Evolutionary conservation across 2,797 vertebrate species (phyloP).

Genomic region (Lithobates pipiens): DNA sequence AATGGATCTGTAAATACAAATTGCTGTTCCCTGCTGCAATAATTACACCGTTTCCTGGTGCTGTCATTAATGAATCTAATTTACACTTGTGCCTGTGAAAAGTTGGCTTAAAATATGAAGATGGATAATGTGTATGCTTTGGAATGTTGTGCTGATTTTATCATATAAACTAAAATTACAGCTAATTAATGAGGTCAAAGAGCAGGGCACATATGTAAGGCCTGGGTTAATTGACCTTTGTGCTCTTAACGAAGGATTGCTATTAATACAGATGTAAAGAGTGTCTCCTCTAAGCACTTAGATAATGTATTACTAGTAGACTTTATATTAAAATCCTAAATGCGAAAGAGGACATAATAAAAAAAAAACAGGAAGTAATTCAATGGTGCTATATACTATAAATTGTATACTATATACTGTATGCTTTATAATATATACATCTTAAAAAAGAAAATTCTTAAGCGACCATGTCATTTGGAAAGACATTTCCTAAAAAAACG

Average conservation of each 20-base stretch:
- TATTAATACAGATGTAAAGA: neutral
- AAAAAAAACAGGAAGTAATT: neutral
- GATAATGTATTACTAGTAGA: neutral
- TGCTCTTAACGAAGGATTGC: neutral
- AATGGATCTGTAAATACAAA: conserved; percentile 64
- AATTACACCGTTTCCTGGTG: conserved; percentile 64
- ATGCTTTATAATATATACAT: too few species aligned
- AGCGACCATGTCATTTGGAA: too few species aligned
- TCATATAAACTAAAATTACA: conserved; percentile 53
- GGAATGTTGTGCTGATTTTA: conserved; percentile 42
- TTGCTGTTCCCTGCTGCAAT: conserved; percentile 64
- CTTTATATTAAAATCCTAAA: neutral
- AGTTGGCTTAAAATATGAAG: conserved; percentile 58
- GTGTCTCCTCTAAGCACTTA: neutral
- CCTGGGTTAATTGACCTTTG: neutral
- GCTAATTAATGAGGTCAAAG: conserved; percentile 8
- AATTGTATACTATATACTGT: too few species aligned
- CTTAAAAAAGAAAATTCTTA: too few species aligned
- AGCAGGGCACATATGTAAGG: conserved; percentile 9
- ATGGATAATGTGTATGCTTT: conserved; percentile 45
- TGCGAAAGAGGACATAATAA: neutral
- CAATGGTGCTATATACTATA: too few species aligned
- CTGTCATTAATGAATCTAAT: conserved; percentile 67
- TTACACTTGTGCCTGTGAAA: conserved; percentile 55
- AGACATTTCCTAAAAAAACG: too few species aligned